Base-by-base conservation (phyloP, 2,797 vertebrate genomes). In the Sus cebifrons region DNA sequence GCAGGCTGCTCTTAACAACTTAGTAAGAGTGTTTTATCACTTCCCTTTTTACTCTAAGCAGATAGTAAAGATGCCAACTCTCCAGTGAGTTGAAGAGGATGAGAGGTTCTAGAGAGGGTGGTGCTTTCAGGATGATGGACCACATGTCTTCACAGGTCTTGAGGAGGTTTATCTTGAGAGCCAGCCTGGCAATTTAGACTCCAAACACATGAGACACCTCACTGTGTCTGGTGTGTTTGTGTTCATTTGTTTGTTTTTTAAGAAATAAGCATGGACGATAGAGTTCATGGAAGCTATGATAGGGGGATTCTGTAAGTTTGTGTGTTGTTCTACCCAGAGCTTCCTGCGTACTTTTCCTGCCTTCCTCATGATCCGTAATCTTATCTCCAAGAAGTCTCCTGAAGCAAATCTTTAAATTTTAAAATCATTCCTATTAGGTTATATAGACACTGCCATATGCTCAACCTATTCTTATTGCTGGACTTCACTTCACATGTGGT, bases 371-470 rank as follows among this genome's bases (percentile, higher is more conserved):
- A 67, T 17, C 36, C 17, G 64, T 89, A 64, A 17, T 68, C 64
- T 25, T 5, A 2, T 89, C 49, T 58, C n/a, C 54, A 84, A 87
- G 86, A 68, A 44, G 11, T 52, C 62, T 94, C 62, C 74, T 70
- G 75, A 89, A 96, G 36, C 52, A 95, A 44, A 93, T 62, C 20
- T 81, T 92, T 75, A 67, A 32, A 60, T 62, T 96, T 56, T 54
- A 32, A 84, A 83, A 93, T 62, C 56, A 77, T 56, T 18, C 75
- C 52, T 73, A 18, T 23, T 64, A 75, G 27, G 36, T 89, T 62
- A 64, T 8, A 1, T 67, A 68, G 74, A 84, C 15, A 60, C 2
- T 29, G 40, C 27, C 58, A 40, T 52, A 65, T 15, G n/a, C 17
- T 77, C 86, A 65, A 73, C 62, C 56, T 52, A 16, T 79, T 73